These are phyloP conservation scores for Rhagium mordax DNA, from an alignment of 2,888 invertebrate species.

Conservation along the genomic window DNA sequence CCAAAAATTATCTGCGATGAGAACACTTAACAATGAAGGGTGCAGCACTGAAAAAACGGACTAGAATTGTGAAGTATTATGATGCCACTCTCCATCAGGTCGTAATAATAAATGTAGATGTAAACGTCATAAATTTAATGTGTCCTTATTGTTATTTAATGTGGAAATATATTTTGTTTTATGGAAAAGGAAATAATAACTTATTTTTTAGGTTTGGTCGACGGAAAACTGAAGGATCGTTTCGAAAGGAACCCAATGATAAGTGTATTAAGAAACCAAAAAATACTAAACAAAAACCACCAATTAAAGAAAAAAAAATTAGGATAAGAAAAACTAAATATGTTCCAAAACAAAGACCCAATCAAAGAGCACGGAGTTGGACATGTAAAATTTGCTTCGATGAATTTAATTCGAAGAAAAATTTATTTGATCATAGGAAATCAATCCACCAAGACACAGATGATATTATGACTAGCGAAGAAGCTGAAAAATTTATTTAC, in stretches of 20 bases:
- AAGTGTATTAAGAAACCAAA: background rate
- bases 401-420: constrained; percentile 52
- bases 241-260: constrained; percentile 12
- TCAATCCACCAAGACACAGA: constrained; percentile 46
- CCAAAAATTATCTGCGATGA: too few species aligned
- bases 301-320: constrained; percentile 35
- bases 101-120: too few species aligned
- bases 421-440: constrained; percentile 56
- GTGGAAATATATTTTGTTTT: background rate
- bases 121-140: too few species aligned
- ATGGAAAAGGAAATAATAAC: constrained; percentile 12
- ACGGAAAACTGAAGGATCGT: background rate
- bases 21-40: too few species aligned
- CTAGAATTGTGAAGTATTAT: too few species aligned
- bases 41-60: too few species aligned
- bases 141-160: background rate
- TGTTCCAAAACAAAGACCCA: constrained; percentile 47
- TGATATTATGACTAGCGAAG: constrained; percentile 21
- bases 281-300: constrained; percentile 29
- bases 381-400: constrained; percentile 57
- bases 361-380: constrained; percentile 56
- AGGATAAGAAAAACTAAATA: constrained; percentile 39
- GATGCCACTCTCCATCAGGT: too few species aligned
- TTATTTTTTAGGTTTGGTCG: constrained; percentile 25
- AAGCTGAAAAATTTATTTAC: constrained; percentile 48